Evolutionary conservation across 2,888 invertebrate genomes (phyloP).

Genomic region (Lycocerus yunnanus): DNA sequence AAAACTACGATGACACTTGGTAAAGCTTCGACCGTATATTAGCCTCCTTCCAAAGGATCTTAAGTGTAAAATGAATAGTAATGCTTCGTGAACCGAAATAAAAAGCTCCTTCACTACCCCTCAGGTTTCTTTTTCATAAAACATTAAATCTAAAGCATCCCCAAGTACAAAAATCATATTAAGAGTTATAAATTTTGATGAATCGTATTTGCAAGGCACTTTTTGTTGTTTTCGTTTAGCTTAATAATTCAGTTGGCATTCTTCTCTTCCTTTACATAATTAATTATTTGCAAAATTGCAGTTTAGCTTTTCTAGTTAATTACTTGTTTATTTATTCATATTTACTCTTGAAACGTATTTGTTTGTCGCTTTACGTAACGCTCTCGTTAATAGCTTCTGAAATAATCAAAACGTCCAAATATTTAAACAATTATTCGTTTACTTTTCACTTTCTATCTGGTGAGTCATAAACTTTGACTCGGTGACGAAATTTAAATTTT

Average conservation of each 20-base stretch:
- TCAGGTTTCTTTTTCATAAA: background rate
- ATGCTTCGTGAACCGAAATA: background rate
- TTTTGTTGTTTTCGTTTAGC: background rate
- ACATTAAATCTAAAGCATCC: conserved; percentile 1
- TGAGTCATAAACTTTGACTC: background rate
- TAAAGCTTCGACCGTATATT: background rate
- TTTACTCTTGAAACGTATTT: background rate
- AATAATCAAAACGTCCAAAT: background rate
- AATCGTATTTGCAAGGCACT: background rate
- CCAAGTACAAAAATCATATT: conserved; percentile 1
- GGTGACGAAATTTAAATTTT: background rate
- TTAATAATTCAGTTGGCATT: background rate
- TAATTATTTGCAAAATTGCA: background rate
- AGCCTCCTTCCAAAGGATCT: background rate
- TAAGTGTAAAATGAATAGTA: background rate
- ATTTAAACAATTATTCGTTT: background rate
- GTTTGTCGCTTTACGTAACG: background rate
- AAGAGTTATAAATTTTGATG: conserved; percentile 1
- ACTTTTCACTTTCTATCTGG: background rate
- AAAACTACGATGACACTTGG: background rate
- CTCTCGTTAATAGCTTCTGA: background rate
- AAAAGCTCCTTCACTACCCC: background rate
- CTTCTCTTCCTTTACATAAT: background rate
- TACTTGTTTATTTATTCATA: background rate
- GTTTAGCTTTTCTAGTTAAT: background rate